Base-by-base conservation (phyloP, 2,113 vertebrate genomes). In the Danio rerio region DNA sequence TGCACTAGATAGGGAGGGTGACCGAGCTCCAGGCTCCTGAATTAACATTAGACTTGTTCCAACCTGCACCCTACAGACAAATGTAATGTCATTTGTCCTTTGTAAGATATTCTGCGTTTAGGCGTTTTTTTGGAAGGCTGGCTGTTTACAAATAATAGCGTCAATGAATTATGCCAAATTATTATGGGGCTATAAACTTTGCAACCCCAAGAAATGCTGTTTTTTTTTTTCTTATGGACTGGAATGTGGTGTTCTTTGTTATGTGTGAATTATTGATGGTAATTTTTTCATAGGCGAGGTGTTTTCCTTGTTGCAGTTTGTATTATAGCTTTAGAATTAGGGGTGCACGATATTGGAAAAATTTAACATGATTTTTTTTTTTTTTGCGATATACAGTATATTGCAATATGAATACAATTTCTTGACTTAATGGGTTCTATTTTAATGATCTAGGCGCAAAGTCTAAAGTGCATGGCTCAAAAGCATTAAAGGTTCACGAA, bases 21-120 rank as follows among this genome's bases (percentile, higher is more conserved):
- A 53, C 10, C 11, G 21, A 70, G 72, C 63, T 83, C 52, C 75
- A 58, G 42, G 81, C 63, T 43, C 63, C 47, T 69, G 53, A 77
- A 78, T 83, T 77, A 83, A 70, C 55, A 47, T 59, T 70, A 59
- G 45, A 18, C 62, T 50, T 49, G 73, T 77, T 82, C 68, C 20
- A 15, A 66, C 75, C 74, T 76, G 66, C 63, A 78, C 81, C 81
- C 73, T 83, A 40, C 20, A 83, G 81, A 78, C 73, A 42, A 83
- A 58, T 78, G n/a, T 70, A 78, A 78, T 49, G 73, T 43, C 42
- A 63, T 83, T 58, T 66, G 77, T 79, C 50, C 73, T 78, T 63
- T 70, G 53, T 49, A 59, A 53, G 42, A 77, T 69, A 58, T 81
- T 81, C 49, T 21, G 55, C 47, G 21, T 40, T 49, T 83, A 68